Conservation (phyloP, 2,113 vertebrate species). For the Cololabis saira region DNA sequence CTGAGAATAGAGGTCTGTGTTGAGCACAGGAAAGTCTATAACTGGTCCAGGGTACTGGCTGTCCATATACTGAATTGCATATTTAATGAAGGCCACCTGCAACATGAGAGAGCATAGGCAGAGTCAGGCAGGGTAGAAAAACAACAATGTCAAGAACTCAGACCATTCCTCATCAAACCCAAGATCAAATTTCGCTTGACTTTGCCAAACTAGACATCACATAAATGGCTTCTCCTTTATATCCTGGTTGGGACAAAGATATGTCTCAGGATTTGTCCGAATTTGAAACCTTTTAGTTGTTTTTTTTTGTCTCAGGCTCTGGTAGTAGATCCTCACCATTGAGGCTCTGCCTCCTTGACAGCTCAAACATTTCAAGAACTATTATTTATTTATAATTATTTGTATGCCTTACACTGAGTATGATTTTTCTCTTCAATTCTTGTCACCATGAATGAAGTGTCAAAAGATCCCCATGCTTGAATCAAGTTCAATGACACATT, state of each 20-base stretch:
- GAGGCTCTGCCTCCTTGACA: too few species aligned
- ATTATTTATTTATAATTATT: background rate
- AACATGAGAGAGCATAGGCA: slow-evolving; percentile 14
- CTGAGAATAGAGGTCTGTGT: too few species aligned
- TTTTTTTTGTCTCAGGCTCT: background rate
- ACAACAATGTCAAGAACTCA: slow-evolving; percentile 2
- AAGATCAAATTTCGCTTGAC: slow-evolving; percentile 5
- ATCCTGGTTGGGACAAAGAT: background rate
- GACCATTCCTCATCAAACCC: background rate
- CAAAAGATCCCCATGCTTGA: background rate
- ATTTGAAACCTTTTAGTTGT: background rate
- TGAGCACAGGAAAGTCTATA: too few species aligned
- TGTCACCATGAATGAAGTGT: background rate
- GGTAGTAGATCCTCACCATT: background rate
- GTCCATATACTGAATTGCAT: slow-evolving; percentile 24
- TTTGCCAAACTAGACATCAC: background rate
- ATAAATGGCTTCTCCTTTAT: slow-evolving; percentile 31
- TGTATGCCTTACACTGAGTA: background rate
- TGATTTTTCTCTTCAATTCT: background rate
- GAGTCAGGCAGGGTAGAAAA: background rate
- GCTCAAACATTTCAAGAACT: background rate
- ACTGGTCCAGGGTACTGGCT: slow-evolving; percentile 25
- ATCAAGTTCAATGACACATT: too few species aligned
- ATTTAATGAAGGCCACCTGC: slow-evolving; percentile 23
- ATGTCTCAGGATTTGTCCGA: background rate